A percentile compares a stretch with the other conserved stretches of the same genome.
phyloP scores from a whole-genome alignment of 1,140 invertebrate genomes.

The Sitodiplosis mosellana region DNA sequence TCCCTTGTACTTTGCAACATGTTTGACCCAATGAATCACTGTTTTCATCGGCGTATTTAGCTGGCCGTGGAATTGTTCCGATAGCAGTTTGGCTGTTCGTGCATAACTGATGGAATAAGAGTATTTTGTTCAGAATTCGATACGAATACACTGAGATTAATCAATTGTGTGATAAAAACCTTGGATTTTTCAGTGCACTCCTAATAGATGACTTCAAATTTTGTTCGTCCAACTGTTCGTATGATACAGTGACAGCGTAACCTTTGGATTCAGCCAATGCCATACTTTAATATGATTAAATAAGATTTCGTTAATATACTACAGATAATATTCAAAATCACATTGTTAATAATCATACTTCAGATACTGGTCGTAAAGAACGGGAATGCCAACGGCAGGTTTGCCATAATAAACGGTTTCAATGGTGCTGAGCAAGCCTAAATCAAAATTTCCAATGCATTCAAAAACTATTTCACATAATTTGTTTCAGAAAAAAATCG shows the following conservation, averaged over 20 bases:
- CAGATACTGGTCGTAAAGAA: slow-evolving; percentile 32
- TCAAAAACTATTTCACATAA: slow-evolving; percentile 13
- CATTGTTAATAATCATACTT: too few relatives aligned
- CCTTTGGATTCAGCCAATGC: slow-evolving; percentile 16
- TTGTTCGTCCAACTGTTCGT: background rate
- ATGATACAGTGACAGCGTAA: slow-evolving; percentile 9
- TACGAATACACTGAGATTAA: too few relatives aligned
- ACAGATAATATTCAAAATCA: too few relatives aligned
- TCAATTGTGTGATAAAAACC: too few relatives aligned
- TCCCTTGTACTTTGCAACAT: slow-evolving; percentile 38
- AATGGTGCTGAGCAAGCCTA: too few relatives aligned
- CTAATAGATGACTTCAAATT: background rate
- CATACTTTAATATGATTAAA: too few relatives aligned
- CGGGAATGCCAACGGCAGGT: slow-evolving; percentile 32
- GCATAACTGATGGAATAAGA: slow-evolving; percentile 13
- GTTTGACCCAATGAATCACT: slow-evolving; percentile 49
- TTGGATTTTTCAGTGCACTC: background rate
- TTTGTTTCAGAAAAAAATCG: slow-evolving; percentile 8
- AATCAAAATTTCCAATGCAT: too few relatives aligned
- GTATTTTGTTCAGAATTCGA: too few relatives aligned
- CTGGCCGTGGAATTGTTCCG: slow-evolving; percentile 41
- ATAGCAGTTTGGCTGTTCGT: slow-evolving; percentile 27
- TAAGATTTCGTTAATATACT: too few relatives aligned
- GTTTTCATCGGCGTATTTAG: slow-evolving; percentile 36
- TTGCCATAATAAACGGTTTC: slow-evolving; percentile 33